Evolutionary conservation across 92 coral and sea anemone species (phyloP), one percentile per base, ranked within the genome.

Genomic region (Epizoanthus stellaris): DNA sequence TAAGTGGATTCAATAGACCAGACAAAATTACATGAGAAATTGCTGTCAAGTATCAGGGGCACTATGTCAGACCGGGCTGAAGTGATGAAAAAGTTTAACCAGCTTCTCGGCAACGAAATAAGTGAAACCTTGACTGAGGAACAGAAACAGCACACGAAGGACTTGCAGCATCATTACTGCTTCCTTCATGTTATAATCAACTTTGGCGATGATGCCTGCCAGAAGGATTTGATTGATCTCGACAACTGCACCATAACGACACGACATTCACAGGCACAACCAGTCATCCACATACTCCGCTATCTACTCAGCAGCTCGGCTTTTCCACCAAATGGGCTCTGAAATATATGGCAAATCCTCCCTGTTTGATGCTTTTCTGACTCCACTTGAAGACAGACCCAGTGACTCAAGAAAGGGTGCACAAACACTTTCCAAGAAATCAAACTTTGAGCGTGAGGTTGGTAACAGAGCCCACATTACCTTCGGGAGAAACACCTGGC

Each of bases 271-370:
- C 19, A 70, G 34, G 14, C 14, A 70, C 75, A 70, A 70, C 75
- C 75, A 70, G 75, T 70, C 75, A 4, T 70, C 75, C 75, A 70
- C 75, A 70, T 70, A 70, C 75, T 70, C 75, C 3, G 75, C 75
- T 70, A 70, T 42, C 56, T 70, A 70, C 75, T 70, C 75, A 70
- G 75, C 75, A 23, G 75, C 75, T 70, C 75, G 75, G 30, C 75
- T 70, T 23, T 70, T 70, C 75, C 75, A 70, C 75, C 75, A 70
- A 70, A 70, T 70, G 75, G 54, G 56, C 75, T 70, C 75, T 70
- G 75, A 70, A 70, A 70, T 70, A 70, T 70, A 70, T 70, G 75
- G 75, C 75, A 70, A 70, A 21, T 70, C 75, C 75, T 40, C 75
- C 75, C 75, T 70, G 56, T 70, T 70, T 43, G 75, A 67, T 30